Evolutionary conservation across 2,888 invertebrate species (phyloP).

Genomic region (Drosophila acutilabella): DNA sequence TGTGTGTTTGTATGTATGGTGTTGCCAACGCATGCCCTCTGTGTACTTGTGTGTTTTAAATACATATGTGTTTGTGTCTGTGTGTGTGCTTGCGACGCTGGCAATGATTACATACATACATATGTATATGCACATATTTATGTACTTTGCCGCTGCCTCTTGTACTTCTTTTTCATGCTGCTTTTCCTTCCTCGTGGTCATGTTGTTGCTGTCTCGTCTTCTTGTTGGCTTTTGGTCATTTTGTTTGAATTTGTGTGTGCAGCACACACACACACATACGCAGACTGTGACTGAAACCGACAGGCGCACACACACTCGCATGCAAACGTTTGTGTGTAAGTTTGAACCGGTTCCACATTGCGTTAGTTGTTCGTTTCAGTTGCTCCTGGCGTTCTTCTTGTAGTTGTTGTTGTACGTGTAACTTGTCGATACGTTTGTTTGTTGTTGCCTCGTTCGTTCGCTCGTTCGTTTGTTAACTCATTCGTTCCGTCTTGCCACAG

Average conservation of each 20-base stretch:
- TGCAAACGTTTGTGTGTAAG: slow-evolving; percentile 34
- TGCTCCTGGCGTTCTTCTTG: slow-evolving; percentile 48
- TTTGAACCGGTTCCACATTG: slow-evolving; percentile 72
- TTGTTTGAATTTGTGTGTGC: slow-evolving; percentile 57
- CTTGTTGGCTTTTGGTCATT: slow-evolving; percentile 68
- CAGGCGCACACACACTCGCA: slow-evolving; percentile 1
- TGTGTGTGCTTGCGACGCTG: slow-evolving; percentile 20
- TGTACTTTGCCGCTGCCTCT: slow-evolving; percentile 33
- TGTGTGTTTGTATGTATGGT: slow-evolving; percentile 26
- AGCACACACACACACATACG: slow-evolving; percentile 33
- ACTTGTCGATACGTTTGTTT: slow-evolving; percentile 60
- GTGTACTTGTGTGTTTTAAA: slow-evolving; percentile 30
- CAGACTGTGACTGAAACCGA: slow-evolving; percentile 2
- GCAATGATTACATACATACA: slow-evolving; percentile 23
- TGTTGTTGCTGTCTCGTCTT: slow-evolving; percentile 62
- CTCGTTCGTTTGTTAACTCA: slow-evolving; percentile 21
- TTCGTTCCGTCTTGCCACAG: slow-evolving; percentile 35
- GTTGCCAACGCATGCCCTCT: slow-evolving; percentile 64
- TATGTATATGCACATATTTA: neutral
- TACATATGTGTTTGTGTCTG: neutral
- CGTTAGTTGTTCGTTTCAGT: slow-evolving; percentile 66
- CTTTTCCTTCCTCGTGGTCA: slow-evolving; percentile 36
- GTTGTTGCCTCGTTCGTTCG: slow-evolving; percentile 24
- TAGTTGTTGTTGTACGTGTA: slow-evolving; percentile 59
- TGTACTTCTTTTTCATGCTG: slow-evolving; percentile 45